A percentile compares a stretch with the other conserved stretches of the same genome.
Evolutionary conservation across 1,140 invertebrate species (phyloP).

Genomic region (Archivesica marissinica): DNA sequence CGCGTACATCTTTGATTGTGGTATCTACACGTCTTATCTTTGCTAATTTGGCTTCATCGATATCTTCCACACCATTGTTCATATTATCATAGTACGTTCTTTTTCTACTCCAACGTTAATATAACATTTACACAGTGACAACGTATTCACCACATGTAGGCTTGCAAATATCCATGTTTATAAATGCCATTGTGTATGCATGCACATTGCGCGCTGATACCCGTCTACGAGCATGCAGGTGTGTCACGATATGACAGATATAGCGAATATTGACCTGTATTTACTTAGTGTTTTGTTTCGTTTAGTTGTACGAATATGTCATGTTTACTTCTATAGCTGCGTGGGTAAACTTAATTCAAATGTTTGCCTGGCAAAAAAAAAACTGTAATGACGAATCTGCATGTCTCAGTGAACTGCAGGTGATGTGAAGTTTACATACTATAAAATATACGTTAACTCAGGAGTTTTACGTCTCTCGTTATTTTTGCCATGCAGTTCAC

Average conservation of each 20-base stretch:
- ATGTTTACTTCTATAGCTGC: slow-evolving; percentile 26
- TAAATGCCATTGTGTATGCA: slow-evolving; percentile 21
- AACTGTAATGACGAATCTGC: neutral
- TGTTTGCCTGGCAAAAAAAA: slow-evolving; percentile 28
- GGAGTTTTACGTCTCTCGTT: neutral
- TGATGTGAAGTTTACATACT: slow-evolving; percentile 5
- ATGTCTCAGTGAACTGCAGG: neutral
- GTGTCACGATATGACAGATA: neutral
- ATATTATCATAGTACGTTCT: too few relatives aligned
- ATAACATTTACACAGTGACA: too few relatives aligned
- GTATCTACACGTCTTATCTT: too few relatives aligned
- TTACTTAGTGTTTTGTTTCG: slow-evolving; percentile 46
- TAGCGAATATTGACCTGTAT: slow-evolving; percentile 8
- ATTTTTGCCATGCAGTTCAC: neutral
- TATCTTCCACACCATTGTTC: too few relatives aligned
- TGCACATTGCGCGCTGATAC: neutral
- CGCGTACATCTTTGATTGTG: too few relatives aligned
- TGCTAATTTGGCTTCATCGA: too few relatives aligned
- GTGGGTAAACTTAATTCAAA: slow-evolving; percentile 36
- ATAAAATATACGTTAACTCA: neutral
- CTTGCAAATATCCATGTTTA: too few relatives aligned
- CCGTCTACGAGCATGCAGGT: neutral
- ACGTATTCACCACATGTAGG: too few relatives aligned
- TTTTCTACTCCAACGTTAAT: too few relatives aligned
- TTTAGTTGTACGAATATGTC: slow-evolving; percentile 25